Percentiles rank a stretch among this genome's conserved stretches.
Evolutionary conservation across 2,113 vertebrate genomes (phyloP).

Genomic region (Macheiramphus alcinus): DNA sequence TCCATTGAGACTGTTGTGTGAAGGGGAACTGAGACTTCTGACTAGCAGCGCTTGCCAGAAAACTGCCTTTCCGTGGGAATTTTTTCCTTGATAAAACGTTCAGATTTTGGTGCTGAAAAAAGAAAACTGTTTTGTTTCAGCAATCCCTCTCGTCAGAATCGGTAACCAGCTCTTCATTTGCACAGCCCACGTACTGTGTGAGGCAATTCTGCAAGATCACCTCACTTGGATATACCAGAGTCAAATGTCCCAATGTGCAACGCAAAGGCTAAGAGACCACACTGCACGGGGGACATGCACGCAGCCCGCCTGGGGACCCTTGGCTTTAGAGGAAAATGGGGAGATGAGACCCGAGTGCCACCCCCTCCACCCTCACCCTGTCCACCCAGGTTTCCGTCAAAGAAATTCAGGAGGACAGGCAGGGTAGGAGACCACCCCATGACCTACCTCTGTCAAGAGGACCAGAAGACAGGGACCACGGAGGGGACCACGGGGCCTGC

Average conservation of each 20-base stretch:
- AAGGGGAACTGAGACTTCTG: background rate
- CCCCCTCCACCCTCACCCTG: background rate
- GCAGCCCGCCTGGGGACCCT: background rate
- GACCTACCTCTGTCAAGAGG: background rate
- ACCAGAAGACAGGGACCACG: background rate
- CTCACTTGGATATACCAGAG: background rate
- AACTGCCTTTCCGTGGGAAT: background rate
- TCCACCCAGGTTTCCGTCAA: background rate
- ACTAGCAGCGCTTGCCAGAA: background rate
- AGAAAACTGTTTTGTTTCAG: background rate
- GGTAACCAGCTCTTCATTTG: background rate
- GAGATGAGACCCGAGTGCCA: background rate
- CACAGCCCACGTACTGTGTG: accelerated
- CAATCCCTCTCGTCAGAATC: background rate
- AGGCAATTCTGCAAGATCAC: background rate
- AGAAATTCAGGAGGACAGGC: background rate
- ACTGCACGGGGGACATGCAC: accelerated
- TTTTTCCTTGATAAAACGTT: background rate
- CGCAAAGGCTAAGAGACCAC: accelerated
- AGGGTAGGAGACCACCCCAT: background rate
- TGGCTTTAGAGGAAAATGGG: background rate
- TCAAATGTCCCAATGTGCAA: accelerated
- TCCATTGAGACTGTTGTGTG: background rate
- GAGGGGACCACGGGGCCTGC: accelerated
- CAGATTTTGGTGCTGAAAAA: background rate